These are phyloP conservation scores for Selene dorsalis DNA, from an alignment of 2,797 vertebrate species.

Conservation along the genomic window DNA sequence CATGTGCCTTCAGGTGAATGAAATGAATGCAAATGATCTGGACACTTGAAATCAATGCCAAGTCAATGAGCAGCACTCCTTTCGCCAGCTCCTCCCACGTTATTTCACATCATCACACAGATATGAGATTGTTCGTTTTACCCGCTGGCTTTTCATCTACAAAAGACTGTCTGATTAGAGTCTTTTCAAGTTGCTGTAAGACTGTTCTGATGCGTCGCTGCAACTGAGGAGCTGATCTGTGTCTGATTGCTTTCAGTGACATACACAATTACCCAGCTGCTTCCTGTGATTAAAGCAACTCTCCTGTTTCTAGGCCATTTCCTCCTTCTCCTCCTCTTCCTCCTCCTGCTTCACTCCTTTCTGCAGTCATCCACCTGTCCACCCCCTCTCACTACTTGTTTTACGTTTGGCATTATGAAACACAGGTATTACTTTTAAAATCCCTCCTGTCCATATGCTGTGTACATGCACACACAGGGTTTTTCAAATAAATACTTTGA, in stretches of 20 bases:
- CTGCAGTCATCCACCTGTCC: conserved; percentile 56
- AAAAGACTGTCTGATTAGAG: conserved; percentile 71
- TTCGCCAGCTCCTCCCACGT: conserved; percentile 30
- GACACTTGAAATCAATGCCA: conserved; percentile 42
- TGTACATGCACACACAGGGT: not conserved
- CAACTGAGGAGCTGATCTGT: conserved; percentile 48
- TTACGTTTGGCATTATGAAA: conserved; percentile 26
- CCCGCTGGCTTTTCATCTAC: conserved; percentile 65
- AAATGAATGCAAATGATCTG: conserved; percentile 48
- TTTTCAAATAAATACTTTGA: not conserved
- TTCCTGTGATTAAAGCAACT: conserved; percentile 77
- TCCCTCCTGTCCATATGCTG: not conserved
- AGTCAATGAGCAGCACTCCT: conserved; percentile 41
- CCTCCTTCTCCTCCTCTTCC: conserved; percentile 36
- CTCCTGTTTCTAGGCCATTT: conserved; percentile 65
- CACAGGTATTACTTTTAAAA: conserved; percentile 20
- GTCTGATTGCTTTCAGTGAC: conserved; percentile 72
- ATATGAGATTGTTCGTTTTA: conserved; percentile 46
- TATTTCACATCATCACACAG: conserved; percentile 52
- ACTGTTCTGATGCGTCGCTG: conserved; percentile 53
- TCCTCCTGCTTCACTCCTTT: conserved; percentile 21
- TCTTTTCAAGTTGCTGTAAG: conserved; percentile 56
- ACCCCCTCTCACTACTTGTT: conserved; percentile 32
- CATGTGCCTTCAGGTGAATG: conserved; percentile 42
- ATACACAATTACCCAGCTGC: conserved; percentile 75